A percentile compares a stretch with the other conserved stretches of the same genome.
Evolutionary conservation across 2,797 vertebrate genomes (phyloP).

Genomic region (Pipistrellus kuhlii): DNA sequence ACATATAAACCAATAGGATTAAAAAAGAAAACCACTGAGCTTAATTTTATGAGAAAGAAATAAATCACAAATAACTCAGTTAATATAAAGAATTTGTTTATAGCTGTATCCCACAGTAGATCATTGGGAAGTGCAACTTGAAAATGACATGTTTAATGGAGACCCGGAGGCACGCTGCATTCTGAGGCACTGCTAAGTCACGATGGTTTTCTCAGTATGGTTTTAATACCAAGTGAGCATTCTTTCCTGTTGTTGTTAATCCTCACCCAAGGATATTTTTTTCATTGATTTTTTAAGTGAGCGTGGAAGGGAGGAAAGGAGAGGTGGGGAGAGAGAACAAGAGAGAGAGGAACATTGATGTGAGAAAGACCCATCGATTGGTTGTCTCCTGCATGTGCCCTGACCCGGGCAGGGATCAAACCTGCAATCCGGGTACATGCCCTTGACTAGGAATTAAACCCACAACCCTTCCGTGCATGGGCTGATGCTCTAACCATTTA

Average conservation of each 20-base stretch:
- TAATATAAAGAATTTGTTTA: constrained; percentile 71
- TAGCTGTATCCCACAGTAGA: constrained; percentile 46
- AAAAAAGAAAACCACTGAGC: background rate
- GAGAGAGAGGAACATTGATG: no score
- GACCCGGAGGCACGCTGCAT: constrained; percentile 36
- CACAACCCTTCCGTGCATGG: no score
- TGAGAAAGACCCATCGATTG: no score
- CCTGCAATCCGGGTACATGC: no score
- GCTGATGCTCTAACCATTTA: no score
- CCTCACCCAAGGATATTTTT: no score
- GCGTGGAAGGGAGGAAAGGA: no score
- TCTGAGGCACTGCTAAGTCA: constrained; percentile 52
- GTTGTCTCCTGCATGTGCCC: no score
- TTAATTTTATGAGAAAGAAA: constrained; percentile 74
- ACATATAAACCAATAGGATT: constrained; percentile 59
- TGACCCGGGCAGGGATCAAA: no score
- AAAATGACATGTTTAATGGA: constrained; percentile 61
- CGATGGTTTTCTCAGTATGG: constrained; percentile 49
- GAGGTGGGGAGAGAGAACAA: no score
- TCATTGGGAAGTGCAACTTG: constrained; percentile 67
- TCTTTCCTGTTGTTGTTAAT: background rate
- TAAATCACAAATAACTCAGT: constrained; percentile 75
- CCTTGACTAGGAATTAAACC: no score
- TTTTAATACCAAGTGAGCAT: constrained; percentile 58
- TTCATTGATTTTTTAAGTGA: no score